Evolutionary conservation across 92 coral and sea anemone species (phyloP).

Genomic region (Palythoa grandis): DNA sequence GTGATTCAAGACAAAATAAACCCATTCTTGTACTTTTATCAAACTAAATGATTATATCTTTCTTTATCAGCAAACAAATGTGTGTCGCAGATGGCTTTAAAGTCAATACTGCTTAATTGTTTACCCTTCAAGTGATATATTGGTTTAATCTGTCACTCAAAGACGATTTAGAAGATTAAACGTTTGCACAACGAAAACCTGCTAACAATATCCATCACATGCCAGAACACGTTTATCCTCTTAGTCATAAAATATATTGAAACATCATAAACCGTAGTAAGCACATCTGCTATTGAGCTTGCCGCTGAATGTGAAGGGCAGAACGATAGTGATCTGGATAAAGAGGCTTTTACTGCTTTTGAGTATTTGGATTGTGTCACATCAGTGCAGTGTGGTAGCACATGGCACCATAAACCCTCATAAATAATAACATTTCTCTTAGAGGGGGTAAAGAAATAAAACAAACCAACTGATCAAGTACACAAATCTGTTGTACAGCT

Average conservation of each 20-base stretch:
- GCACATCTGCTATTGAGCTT: background rate
- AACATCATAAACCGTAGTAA: background rate
- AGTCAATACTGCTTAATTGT: background rate
- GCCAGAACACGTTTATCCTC: background rate
- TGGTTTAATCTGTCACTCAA: slow-evolving; percentile 8
- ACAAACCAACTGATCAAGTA: too few species aligned
- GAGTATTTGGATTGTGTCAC: too few species aligned
- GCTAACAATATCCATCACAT: background rate
- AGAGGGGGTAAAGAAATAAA: too few species aligned
- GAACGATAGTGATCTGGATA: too few species aligned
- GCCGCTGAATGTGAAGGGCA: background rate
- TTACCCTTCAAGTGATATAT: slow-evolving; percentile 1
- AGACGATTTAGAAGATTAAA: background rate
- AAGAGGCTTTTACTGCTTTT: too few species aligned
- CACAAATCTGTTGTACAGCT: too few species aligned
- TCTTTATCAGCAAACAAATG: background rate
- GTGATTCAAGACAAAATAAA: too few species aligned
- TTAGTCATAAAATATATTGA: background rate
- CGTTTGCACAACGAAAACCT: background rate
- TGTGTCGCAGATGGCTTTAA: background rate
- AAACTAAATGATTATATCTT: background rate
- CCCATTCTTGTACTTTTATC: too few species aligned
- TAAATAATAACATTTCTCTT: too few species aligned
- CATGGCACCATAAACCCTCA: too few species aligned
- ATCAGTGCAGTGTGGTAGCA: too few species aligned